Base-by-base conservation (phyloP, 2,113 vertebrate genomes). In the Scomber japonicus region DNA sequence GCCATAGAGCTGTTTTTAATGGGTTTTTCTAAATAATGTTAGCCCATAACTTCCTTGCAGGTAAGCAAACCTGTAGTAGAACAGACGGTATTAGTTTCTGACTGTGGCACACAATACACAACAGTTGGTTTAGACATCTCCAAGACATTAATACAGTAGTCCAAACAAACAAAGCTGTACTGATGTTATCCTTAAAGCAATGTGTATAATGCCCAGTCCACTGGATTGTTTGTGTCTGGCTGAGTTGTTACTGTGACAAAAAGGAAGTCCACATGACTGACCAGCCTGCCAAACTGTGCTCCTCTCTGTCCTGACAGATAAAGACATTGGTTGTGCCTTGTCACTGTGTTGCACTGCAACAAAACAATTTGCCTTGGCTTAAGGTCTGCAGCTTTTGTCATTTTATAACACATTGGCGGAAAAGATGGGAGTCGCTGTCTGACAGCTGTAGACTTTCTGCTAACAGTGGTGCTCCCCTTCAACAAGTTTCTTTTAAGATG, bases 401-500 rank as follows among this genome's bases (percentile, higher is more conserved):
- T 87, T 83, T 79, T 63, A 9, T 78, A 87, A 71, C 84, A 67
- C 89, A 65, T 87, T 77, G 81, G 82, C 65, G 74, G 87, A 78
- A 27, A 84, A 70, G 77, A 82, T 31, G 81, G 78, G 84, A 87
- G 84, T 85, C 45, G 62, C 81, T 74, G 78, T 84, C 67, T 91
- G 87, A 90, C 82, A 80, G 88, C 75, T 74, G 89, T 84, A 83
- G 88, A 86, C 82, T 84, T 86, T 88, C 69, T 81, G 81, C 77
- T 79, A 88, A 91, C 85, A 75, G 81, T 50, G 62, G 71, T 13
- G 83, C 85, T 90, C 77, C 78, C 75, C 83, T 89, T 93, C 85
- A 90, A 89, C 86, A 82, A 85, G 82, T 88, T 91, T 88, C 85
- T 87, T 89, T 88, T 30, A 88, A 92, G 92, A 95, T 94, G 82